These are phyloP conservation scores for Typhlomys cinereus DNA, from an alignment of 2,113 vertebrate genomes.

Conservation along the genomic window DNA sequence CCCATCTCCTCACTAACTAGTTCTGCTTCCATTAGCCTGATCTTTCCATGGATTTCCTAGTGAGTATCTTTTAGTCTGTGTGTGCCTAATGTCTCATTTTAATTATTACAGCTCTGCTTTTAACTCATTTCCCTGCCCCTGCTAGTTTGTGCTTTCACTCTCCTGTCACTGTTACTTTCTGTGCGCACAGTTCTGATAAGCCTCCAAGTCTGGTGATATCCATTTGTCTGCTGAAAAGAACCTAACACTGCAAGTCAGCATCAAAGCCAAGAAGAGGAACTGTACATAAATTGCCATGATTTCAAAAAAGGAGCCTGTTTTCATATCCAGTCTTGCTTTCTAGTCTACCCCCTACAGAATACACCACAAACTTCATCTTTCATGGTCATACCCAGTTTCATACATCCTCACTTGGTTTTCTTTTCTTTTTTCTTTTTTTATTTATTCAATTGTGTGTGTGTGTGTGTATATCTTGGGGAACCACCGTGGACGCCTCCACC, in stretches of 20 bases:
- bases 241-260: background rate
- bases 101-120: background rate
- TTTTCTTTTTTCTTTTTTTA: too few species aligned
- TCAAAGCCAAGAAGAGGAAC: background rate
- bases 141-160: background rate
- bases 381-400: background rate
- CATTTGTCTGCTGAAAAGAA: background rate
- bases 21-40: background rate
- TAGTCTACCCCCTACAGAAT: background rate
- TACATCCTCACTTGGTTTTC: background rate
- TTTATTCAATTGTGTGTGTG: too few species aligned
- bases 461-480: too few species aligned
- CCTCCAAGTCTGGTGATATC: background rate
- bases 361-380: background rate
- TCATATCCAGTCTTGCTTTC: background rate
- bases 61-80: background rate
- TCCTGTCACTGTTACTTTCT: background rate
- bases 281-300: background rate
- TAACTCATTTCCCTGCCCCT: background rate
- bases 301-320: background rate
- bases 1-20: background rate
- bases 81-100: background rate
- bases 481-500: too few species aligned
- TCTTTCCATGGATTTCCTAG: background rate
- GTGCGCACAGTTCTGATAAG: background rate